A percentile compares a stretch with the other conserved stretches of the same genome.
These are phyloP conservation scores for Oryzias dopingdopingensis DNA, from an alignment of 2,797 vertebrate genomes.

Conservation along the genomic window DNA sequence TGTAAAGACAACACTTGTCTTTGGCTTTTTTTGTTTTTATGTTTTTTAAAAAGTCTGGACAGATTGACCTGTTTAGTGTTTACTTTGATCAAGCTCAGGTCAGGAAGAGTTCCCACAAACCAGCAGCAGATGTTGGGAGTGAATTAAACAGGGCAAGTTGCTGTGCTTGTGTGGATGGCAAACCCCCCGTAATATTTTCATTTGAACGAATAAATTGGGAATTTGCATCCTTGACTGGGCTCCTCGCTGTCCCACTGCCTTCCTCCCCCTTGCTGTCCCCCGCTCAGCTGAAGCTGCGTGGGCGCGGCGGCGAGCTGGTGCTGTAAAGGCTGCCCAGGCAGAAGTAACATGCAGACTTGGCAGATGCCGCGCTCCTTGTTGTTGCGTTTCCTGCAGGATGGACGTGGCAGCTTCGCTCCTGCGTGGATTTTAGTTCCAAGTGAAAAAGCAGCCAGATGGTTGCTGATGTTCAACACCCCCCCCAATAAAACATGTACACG, in stretches of 20 bases:
- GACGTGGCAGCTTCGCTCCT: conserved; percentile 51
- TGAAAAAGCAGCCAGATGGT: conserved; percentile 64
- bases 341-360: conserved; percentile 71
- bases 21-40: too few species aligned
- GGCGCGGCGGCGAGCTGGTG: conserved; percentile 19
- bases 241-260: not conserved
- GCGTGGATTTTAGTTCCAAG: conserved; percentile 59
- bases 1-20: too few species aligned
- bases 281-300: conserved; percentile 45
- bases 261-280: conserved; percentile 3
- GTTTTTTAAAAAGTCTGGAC: too few species aligned
- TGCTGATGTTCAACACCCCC: conserved; percentile 35
- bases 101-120: not conserved
- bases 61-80: too few species aligned
- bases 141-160: not conserved
- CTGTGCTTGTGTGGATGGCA: conserved; percentile 29
- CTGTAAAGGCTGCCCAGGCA: conserved; percentile 58
- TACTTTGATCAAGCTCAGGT: not conserved
- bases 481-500: not conserved
- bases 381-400: conserved; percentile 55
- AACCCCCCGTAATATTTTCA: conserved; percentile 16
- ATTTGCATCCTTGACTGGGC: conserved; percentile 64
- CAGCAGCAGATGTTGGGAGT: not conserved
- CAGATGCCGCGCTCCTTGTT: conserved; percentile 66
- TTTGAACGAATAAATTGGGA: conserved; percentile 26